Evolutionary conservation across 2,113 vertebrate species (phyloP).

Genomic region (Struthidea cinerea): DNA sequence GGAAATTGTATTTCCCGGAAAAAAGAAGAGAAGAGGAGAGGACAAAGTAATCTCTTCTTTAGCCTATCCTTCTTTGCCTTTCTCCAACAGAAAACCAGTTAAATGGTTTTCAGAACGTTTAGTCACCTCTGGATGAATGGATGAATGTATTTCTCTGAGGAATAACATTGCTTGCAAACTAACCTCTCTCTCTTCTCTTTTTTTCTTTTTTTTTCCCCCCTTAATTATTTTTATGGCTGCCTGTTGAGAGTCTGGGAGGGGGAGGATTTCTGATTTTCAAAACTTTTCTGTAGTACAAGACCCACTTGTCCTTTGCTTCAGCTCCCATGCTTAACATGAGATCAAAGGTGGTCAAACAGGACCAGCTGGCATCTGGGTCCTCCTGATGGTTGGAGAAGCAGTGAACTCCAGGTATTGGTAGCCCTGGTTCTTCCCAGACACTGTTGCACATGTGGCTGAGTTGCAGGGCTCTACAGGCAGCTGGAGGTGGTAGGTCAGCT

Average conservation of each 20-base stretch:
- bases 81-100: neutral
- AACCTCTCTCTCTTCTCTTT: neutral
- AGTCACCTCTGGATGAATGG: neutral
- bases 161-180: neutral
- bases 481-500: neutral
- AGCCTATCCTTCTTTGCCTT: neutral
- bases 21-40: neutral
- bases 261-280: neutral
- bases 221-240: neutral
- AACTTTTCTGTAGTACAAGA: neutral
- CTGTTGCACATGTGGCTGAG: neutral
- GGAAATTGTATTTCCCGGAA: neutral
- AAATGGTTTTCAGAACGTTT: neutral
- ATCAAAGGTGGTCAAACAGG: neutral
- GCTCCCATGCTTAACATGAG: neutral
- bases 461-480: neutral
- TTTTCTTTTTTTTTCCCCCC: rapidly evolving
- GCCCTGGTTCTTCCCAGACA: neutral
- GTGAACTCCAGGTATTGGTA: neutral
- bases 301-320: neutral
- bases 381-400: neutral
- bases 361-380: neutral
- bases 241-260: neutral
- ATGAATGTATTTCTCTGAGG: neutral
- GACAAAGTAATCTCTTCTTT: neutral